Conservation (phyloP, 2,888 invertebrate species). For the Cheilosia vulpina region DNA sequence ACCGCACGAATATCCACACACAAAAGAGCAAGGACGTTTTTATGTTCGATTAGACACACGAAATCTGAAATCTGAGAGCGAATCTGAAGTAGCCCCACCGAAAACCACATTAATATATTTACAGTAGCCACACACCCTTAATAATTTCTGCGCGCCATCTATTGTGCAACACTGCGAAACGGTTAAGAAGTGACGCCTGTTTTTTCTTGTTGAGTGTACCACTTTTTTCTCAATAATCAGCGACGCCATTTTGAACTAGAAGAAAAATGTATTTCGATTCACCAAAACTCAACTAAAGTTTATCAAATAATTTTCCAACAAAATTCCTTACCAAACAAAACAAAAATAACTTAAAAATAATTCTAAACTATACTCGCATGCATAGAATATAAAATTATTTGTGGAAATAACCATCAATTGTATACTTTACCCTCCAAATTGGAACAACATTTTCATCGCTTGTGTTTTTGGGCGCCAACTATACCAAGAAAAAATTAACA, state of each 20-base stretch:
- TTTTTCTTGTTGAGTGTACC: constrained; percentile 65
- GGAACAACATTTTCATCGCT: constrained; percentile 34
- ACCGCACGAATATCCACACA: too few species aligned
- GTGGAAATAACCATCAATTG: constrained; percentile 9
- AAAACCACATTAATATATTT: too few species aligned
- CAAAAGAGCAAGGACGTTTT: too few species aligned
- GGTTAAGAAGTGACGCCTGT: constrained; percentile 69
- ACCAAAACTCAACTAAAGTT: constrained; percentile 26
- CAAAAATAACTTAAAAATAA: constrained; percentile 31
- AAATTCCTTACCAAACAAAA: constrained; percentile 19
- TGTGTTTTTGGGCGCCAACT: constrained; percentile 72
- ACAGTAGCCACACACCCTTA: not conserved
- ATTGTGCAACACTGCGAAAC: constrained; percentile 7
- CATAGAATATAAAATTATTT: constrained; percentile 12
- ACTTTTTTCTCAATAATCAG: constrained; percentile 58
- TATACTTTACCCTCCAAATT: constrained; percentile 10
- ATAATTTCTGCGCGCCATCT: constrained; percentile 22
- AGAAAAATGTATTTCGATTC: constrained; percentile 62
- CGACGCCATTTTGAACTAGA: constrained; percentile 69
- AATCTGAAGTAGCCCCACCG: too few species aligned
- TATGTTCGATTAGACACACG: too few species aligned
- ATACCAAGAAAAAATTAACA: constrained; percentile 31
- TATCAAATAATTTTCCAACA: constrained; percentile 31
- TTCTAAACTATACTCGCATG: constrained; percentile 22
- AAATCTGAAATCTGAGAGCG: too few species aligned